A percentile compares a stretch with the other conserved stretches of the same genome.
These are phyloP conservation scores for Hypothenemus hampei DNA, from an alignment of 1,140 invertebrate genomes.

Conservation along the genomic window DNA sequence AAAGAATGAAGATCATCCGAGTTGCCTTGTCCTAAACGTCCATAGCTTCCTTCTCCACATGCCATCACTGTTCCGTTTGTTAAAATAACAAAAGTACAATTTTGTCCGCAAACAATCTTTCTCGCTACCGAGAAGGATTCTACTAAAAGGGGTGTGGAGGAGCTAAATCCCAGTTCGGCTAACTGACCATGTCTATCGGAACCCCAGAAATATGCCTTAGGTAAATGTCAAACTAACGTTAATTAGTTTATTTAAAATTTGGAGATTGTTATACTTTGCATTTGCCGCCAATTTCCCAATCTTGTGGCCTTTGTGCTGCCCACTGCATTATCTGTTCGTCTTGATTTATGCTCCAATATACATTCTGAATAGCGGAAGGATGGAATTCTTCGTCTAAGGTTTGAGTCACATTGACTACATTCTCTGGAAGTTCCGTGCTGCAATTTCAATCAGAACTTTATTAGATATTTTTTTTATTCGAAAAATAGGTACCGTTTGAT, in stretches of 20 bases:
- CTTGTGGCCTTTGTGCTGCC: conserved; percentile 57
- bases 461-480: not conserved
- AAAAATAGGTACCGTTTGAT: conserved; percentile 36
- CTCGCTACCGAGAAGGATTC: conserved; percentile 51
- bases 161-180: conserved; percentile 52
- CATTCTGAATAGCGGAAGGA: conserved; percentile 46
- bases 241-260: not conserved
- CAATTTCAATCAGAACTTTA: not conserved
- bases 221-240: no score
- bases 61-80: conserved; percentile 69
- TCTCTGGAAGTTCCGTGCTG: conserved; percentile 47
- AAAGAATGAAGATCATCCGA: conserved; percentile 76
- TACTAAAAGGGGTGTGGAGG: conserved; percentile 44
- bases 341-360: conserved; percentile 53
- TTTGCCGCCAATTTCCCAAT: conserved; percentile 65
- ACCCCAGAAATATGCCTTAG: conserved; percentile 57
- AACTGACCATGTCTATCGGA: conserved; percentile 61
- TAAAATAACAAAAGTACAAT: conserved; percentile 62
- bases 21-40: conserved; percentile 86
- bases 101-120: conserved; percentile 63
- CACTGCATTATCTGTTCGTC: conserved; percentile 62
- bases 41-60: conserved; percentile 94
- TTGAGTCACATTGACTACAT: conserved; percentile 42
- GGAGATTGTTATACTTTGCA: conserved; percentile 47
- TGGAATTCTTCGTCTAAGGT: conserved; percentile 39